Evolutionary conservation across 2,888 invertebrate genomes (phyloP), one percentile per base, ranked within the genome.

Genomic region (Nasonia oneida): DNA sequence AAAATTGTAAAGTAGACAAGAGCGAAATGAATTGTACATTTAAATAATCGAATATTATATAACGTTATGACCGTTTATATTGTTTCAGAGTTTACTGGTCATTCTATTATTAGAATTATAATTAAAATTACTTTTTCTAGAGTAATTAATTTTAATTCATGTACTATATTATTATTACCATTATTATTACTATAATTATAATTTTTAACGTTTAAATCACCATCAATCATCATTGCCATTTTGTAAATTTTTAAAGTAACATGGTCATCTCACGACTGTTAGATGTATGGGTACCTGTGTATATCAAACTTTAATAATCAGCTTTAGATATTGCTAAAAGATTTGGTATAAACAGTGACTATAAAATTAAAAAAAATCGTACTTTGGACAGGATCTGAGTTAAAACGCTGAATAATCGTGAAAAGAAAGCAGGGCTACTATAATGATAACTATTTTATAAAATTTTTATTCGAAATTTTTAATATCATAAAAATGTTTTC

Each of bases 81-180:
- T 90, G 90, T 90, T 90, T 91, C 90, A 90, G 90, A 91, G 90
- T 91, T 92, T 90, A 92, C 89, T 87, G 89, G 91, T 91, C 90
- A 91, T 90, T 91, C 88, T 90, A 88, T 90, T 85, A 86, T 83
- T 67, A 82, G 74, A 67, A 74, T 85, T 75, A 64, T 79, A 71
- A 73, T 73, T 77, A 76, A 70, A 73, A 78, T 78, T 73, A 85
- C 53, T 84, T 74, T 81, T 70, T 76, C 73, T 71, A 39, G 81
- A 74, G 74, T 83, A 75, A 82, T 74, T 82, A 73, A n/a, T 78
- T 81, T 77, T 64, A 78, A 53, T 78, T 61, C 50, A 64, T 70
- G 47, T 80, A 77, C 42, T 74, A 79, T 84, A 84, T 76, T 84
- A 84, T 76, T 84, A 67, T 61, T 83, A 79, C 74, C 64, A 74